These are phyloP conservation scores for Eulemur macaco DNA, from an alignment of 2,113 vertebrate species.

Conservation along the genomic window DNA sequence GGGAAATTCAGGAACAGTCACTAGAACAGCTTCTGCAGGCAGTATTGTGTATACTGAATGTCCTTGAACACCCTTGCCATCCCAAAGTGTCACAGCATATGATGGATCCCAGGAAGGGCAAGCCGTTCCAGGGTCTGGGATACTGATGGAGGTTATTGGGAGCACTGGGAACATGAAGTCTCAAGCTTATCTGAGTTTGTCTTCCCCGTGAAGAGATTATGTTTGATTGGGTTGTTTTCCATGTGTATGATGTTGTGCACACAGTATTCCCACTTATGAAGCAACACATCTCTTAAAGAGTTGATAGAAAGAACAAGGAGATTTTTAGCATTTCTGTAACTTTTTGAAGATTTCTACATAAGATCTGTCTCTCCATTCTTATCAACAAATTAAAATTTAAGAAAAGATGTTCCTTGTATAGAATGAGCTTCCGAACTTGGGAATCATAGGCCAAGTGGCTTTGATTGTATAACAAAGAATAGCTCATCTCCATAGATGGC, in stretches of 20 bases:
- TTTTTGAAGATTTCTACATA: background rate
- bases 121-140: background rate
- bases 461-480: background rate
- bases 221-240: background rate
- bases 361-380: background rate
- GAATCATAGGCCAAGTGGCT: background rate
- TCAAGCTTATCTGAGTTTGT: background rate
- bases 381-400: background rate
- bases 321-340: background rate
- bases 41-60: background rate
- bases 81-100: no score
- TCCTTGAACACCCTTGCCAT: background rate
- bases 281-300: background rate
- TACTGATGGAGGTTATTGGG: background rate
- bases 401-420: background rate
- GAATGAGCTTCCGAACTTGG: background rate
- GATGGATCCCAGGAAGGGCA: background rate
- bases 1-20: background rate
- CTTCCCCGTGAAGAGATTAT: background rate
- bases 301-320: background rate
- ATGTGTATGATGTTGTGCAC: background rate
- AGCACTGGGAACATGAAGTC: background rate
- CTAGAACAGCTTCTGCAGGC: background rate
- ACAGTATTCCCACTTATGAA: background rate
- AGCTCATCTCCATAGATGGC: background rate